Base-by-base conservation (phyloP, 2,888 invertebrate species). In the Heliconius hortense region DNA sequence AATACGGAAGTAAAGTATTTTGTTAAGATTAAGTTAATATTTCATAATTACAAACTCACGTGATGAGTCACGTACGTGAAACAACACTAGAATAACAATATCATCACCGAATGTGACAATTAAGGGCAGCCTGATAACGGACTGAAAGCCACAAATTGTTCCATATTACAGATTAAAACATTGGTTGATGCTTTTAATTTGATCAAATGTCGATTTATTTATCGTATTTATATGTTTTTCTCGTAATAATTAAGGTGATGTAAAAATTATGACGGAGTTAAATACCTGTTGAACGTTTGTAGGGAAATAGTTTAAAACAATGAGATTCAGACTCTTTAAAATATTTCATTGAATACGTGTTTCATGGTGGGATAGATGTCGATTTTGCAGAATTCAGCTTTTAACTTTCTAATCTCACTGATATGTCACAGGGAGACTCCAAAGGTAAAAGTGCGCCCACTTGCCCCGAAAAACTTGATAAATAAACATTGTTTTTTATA, bases 101-200 rank as follows among this genome's bases (percentile, higher is more conserved):
- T 69, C 69, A 56, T 56, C 31, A 69, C 31, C 31, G 31, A 56
- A 69, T 69, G 69, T 69, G 69, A 71, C 39, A 71, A 71, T 71
- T 71, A 60, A 60, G 71, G 59, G 59, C 18, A 26, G 18, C 39
- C 24, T 39, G 59, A 71, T 71, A 71, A 24, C 70, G 35, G 13
- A 1, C 56, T 59, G 35, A n/a, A 21, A 60, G 18, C 71, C 71
- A 60, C 71, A 43, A 71, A 71, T 24, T 59, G 39, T 60, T 35
- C 35, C 39, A 71, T 35, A 21, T 39, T 39, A 71, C 39, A 60
- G 70, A 71, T 60, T 70, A 71, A 60, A 60, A 39, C 13, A 26
- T 24, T 26, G 53, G 56, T 60, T 60, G 71, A 53, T 67, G 64
- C 28, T 69, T 62, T 72, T 35, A 35, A 69, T 69, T 69, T 69